These are phyloP conservation scores for Brachypteracias leptosomus DNA, from an alignment of 2,113 vertebrate genomes.

Conservation along the genomic window DNA sequence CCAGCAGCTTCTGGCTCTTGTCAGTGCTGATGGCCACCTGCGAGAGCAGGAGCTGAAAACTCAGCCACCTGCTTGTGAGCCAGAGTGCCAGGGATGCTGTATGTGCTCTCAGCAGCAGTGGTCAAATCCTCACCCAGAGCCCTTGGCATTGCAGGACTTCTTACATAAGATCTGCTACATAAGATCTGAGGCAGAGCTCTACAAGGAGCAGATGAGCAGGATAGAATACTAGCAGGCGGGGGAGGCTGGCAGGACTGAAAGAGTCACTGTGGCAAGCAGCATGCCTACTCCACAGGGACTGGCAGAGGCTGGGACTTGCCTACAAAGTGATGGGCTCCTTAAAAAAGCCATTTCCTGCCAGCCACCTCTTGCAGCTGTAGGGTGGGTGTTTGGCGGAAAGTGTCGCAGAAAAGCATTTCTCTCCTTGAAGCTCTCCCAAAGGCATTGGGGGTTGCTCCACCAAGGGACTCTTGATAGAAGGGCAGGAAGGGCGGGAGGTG, in stretches of 20 bases:
- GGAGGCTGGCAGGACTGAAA: neutral
- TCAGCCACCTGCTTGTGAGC: neutral
- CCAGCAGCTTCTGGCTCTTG: neutral
- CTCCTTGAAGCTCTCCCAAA: neutral
- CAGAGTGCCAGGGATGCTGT: neutral
- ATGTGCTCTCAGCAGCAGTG: neutral
- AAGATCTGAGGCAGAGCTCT: neutral
- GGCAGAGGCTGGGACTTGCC: neutral
- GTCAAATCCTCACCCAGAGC: neutral
- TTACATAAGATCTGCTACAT: neutral
- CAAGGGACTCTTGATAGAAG: neutral
- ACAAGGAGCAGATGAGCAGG: neutral
- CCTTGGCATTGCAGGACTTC: neutral
- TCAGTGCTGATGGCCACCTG: neutral
- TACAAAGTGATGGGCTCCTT: neutral
- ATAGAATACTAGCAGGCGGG: neutral
- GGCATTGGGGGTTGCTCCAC: neutral
- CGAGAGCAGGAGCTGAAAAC: neutral
- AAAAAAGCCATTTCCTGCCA: neutral
- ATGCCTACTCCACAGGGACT: neutral
- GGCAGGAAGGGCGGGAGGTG: too few species aligned
- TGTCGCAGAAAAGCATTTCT: neutral
- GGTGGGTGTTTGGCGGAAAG: neutral
- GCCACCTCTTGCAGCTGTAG: neutral
- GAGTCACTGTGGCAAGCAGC: neutral